Evolutionary conservation across 1,140 invertebrate species (phyloP).

Genomic region (Calliopsis andreniformis): DNA sequence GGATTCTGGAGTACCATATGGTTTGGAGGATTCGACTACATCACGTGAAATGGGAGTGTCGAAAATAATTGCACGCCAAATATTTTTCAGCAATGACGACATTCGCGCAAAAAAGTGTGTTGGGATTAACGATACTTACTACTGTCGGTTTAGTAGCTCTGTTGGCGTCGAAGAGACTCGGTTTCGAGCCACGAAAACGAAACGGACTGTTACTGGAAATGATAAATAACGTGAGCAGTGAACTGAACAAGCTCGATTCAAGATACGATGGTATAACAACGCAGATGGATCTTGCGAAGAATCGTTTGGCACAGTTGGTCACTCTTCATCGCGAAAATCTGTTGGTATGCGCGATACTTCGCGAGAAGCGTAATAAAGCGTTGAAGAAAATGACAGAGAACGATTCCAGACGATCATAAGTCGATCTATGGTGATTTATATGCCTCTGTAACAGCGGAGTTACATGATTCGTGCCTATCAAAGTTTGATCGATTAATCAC

Average conservation of each 20-base stretch:
- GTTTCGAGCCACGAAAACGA: constrained; percentile 60
- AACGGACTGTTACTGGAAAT: constrained; percentile 64
- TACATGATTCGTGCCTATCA: too few relatives aligned
- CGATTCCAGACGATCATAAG: too few relatives aligned
- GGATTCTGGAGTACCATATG: constrained; percentile 11
- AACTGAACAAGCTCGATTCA: constrained; percentile 70
- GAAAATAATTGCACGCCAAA: not conserved
- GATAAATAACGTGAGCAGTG: constrained; percentile 74
- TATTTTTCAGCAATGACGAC: constrained; percentile 61
- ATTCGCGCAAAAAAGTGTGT: constrained; percentile 62
- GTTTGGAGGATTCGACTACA: too few relatives aligned
- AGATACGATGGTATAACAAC: constrained; percentile 68
- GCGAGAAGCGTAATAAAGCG: constrained; percentile 38
- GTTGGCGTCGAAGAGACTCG: constrained; percentile 64
- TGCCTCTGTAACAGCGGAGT: too few relatives aligned
- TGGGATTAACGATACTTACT: constrained; percentile 61
- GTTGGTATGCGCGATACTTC: constrained; percentile 66
- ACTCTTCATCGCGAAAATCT: constrained; percentile 70
- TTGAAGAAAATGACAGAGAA: not conserved
- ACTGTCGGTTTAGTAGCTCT: constrained; percentile 63
- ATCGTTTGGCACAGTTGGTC: constrained; percentile 61
- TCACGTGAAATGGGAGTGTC: constrained; percentile 35
- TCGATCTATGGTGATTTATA: too few relatives aligned
- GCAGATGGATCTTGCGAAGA: constrained; percentile 67
- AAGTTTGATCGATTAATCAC: too few relatives aligned